Base-by-base conservation (phyloP, 2,888 invertebrate genomes). In the Thelaira solivaga region DNA sequence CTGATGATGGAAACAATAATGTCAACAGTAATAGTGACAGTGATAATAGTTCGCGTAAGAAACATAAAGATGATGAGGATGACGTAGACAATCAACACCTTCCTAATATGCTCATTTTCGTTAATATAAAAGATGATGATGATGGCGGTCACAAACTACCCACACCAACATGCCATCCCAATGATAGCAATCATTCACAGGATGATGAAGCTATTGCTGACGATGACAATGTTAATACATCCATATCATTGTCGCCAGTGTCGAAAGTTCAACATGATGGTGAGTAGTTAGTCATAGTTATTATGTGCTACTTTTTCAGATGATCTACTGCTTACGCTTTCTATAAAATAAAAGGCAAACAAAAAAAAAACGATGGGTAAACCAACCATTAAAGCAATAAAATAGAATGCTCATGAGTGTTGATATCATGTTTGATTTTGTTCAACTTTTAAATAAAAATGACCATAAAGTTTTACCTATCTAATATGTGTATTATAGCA, bases 391-490 rank as follows among this genome's bases (percentile, higher is more conserved):
- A n/a, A n/a, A n/a, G n/a, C n/a, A n/a, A 47, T 11, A 41, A 29
- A 29, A 36, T 8, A 20, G 8, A 57, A 57, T 16, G 11, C 11
- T 22, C n/a, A 49, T 45, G n/a, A n/a, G 20, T 29, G 62, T 55
- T 75, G 53, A 55, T 61, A 73, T 62, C 76, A 67, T 72, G 76
- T 80, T 77, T 71, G 69, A 75, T 82, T 83, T 84, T 84, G 86
- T 85, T 84, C n/a, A 84, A 85, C 84, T 86, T 86, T 86, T 86
- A 86, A 86, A 86, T 85, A n/a, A n/a, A n/a, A n/a, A 85, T 83
- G 81, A 82, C 79, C 79, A 72, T 80, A 81, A 83, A 76, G 72
- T 83, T 81, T 57, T 77, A 78, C 76, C n/a, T n/a, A n/a, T n/a
- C n/a, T n/a, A n/a, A n/a, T n/a, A n/a, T n/a, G n/a, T n/a, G n/a